Base-by-base conservation (phyloP, 2,113 vertebrate species). In the Pangasianodon gigas region DNA sequence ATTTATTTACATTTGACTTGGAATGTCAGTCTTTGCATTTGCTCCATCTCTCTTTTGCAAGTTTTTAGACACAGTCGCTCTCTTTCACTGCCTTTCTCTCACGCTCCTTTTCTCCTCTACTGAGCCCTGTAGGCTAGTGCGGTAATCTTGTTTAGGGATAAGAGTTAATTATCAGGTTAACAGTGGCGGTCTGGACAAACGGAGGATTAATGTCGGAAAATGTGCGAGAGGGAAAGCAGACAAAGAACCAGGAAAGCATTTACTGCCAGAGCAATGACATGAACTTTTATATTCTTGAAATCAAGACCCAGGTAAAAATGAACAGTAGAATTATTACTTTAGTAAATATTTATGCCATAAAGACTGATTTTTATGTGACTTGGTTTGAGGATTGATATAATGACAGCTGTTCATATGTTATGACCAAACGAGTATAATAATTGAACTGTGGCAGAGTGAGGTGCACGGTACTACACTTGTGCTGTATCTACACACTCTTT, bases 121-220 rank as follows among this genome's bases (percentile, higher is more conserved):
- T 24, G 18, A 79, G 52, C 32, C 32, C n/a, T 83, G 87, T 81
- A 6, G 80, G 88, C 52, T 13, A 7, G 88, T 56, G 88, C 37
- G 4, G 60, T 95, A 94, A 95, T 94, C 93, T 93, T 67, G 83
- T 94, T 93, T 92, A 91, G 88, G 90, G 93, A 94, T 95, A 89
- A 92, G 84, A 3, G 85, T 91, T 94, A 90, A 94, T 94, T 92
- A 91, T 85, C 89, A 77, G 91, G 90, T 69, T 86, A 80, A 44
- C 44, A 4, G 58, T 29, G 32, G 41, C 24, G 29, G 80, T 56
- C 37, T 9, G 6, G 74, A 89, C 90, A 89, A 87, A 83, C 29
- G 41, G 46, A 60, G 54, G 84, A 89, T 91, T 89, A 87, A 62
- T 11, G 56, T 67, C n/a, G 52, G 26, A n/a, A 48, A 54, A 48